Conservation (phyloP, 2,113 vertebrate genomes). For the Sylvia atricapilla region DNA sequence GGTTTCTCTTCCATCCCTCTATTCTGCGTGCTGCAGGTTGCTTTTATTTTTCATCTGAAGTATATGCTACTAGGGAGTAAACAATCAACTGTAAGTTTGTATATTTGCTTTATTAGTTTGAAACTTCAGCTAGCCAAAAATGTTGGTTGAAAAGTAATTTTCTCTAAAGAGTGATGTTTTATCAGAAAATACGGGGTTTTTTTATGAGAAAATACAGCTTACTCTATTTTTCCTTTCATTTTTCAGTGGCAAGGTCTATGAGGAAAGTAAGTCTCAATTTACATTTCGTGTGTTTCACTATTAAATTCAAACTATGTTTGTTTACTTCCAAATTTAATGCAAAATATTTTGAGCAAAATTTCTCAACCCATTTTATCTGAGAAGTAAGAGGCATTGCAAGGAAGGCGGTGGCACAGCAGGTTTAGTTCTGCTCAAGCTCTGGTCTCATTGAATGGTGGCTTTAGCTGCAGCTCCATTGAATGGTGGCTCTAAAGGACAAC, state of each 20-base stretch:
- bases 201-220: neutral
- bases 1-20: neutral
- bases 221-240: neutral
- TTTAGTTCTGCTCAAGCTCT: neutral
- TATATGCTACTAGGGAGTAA: neutral
- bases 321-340: neutral
- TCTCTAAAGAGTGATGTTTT: neutral
- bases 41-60: neutral
- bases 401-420: neutral
- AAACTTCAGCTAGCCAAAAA: neutral
- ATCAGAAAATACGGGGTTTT: neutral
- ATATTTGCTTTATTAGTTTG: neutral
- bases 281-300: neutral
- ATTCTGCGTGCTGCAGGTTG: neutral
- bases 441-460: neutral
- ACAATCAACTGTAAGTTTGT: neutral
- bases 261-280: neutral
- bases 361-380: neutral
- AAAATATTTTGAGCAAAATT: neutral
- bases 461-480: neutral
- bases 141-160: neutral
- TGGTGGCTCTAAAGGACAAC: neutral
- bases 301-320: neutral
- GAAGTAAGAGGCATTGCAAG: neutral
- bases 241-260: neutral